These are phyloP conservation scores for Piliocolobus tephrosceles DNA, from an alignment of 2,113 vertebrate species.

Conservation along the genomic window DNA sequence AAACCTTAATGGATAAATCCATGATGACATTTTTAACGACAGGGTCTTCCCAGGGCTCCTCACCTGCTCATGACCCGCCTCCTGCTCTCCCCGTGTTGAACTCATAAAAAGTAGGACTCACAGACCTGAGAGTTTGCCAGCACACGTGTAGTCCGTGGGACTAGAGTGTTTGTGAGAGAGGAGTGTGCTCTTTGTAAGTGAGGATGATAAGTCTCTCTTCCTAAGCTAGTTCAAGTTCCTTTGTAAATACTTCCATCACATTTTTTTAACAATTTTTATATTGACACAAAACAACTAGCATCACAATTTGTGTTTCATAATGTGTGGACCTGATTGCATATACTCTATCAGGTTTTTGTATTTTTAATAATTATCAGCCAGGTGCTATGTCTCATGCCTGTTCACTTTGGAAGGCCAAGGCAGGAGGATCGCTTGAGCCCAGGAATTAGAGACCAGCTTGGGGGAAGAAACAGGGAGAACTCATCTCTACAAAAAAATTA, in stretches of 20 bases:
- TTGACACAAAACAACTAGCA: not conserved
- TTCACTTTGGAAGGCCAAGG: too few relatives aligned
- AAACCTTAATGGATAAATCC: not conserved
- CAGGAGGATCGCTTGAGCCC: too few relatives aligned
- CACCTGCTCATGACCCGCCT: not conserved
- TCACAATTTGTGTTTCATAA: too few relatives aligned
- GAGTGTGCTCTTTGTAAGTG: not conserved
- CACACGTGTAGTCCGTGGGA: accelerated
- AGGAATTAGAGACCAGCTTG: too few relatives aligned
- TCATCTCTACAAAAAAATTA: too few relatives aligned
- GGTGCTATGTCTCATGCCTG: too few relatives aligned
- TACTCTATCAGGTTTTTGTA: not conserved
- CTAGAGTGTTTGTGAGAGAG: not conserved
- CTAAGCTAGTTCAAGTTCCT: too few relatives aligned
- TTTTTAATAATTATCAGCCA: not conserved
- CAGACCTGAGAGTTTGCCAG: not conserved
- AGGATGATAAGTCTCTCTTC: too few relatives aligned
- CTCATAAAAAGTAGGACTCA: not conserved
- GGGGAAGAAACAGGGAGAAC: too few relatives aligned
- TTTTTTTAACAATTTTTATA: not conserved
- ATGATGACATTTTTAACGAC: not conserved
- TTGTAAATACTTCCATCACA: not conserved
- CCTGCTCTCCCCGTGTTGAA: accelerated
- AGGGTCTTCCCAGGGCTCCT: not conserved
- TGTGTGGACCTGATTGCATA: too few relatives aligned